Percentiles rank a stretch among this genome's conserved stretches.
Evolutionary conservation across 1,140 invertebrate species (phyloP).

Genomic region (Arion vulgaris): DNA sequence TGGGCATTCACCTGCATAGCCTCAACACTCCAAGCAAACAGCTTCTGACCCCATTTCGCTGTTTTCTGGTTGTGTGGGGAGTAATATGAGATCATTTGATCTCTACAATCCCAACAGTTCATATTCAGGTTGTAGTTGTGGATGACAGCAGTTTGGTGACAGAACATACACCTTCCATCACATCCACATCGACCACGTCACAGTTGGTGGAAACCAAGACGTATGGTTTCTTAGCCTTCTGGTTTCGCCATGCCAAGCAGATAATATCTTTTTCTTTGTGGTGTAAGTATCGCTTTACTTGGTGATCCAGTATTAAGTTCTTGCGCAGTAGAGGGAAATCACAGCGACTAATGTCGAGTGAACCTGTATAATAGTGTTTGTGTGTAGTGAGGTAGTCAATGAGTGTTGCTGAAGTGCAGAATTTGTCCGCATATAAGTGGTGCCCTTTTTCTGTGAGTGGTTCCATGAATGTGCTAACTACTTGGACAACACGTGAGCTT

Average conservation of each 20-base stretch:
- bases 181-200: too few species aligned
- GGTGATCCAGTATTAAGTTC: not conserved
- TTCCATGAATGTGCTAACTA: too few species aligned
- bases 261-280: not conserved
- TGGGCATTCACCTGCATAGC: conserved; percentile 6
- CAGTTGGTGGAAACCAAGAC: too few species aligned
- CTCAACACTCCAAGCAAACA: not conserved
- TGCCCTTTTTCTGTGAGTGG: too few species aligned
- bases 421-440: too few species aligned
- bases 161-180: too few species aligned
- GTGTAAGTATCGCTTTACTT: not conserved
- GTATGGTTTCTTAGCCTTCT: not conserved
- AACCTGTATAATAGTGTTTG: too few species aligned
- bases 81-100: conserved; percentile 4
- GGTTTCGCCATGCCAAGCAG: not conserved
- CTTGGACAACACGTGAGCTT: not conserved
- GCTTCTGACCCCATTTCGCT: not conserved
- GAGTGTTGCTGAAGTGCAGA: too few species aligned
- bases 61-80: not conserved
- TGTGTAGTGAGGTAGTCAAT: too few species aligned
- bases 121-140: not conserved
- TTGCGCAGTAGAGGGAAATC: not conserved
- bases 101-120: not conserved
- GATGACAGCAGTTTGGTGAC: too few species aligned
- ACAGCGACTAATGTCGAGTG: too few species aligned